Percentiles rank a stretch among this genome's conserved stretches.
These are phyloP conservation scores for Toxotes lorentzi DNA, from an alignment of 2,797 vertebrate genomes.

Conservation along the genomic window DNA sequence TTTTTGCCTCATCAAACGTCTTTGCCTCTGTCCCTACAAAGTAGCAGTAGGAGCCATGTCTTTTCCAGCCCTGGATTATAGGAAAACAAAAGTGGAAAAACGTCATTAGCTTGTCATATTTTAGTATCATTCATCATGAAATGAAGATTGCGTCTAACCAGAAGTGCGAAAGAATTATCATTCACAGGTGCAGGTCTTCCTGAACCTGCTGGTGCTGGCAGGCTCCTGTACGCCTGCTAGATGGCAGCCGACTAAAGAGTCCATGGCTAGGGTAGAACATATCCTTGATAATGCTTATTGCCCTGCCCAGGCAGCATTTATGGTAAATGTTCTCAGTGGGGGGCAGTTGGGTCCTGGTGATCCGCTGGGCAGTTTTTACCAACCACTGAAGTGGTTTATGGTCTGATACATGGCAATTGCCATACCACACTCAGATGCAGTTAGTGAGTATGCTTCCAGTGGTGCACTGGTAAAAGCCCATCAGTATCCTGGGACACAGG, in stretches of 20 bases:
- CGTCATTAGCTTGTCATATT: background rate
- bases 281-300: background rate
- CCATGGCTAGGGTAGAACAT: background rate
- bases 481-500: too few relatives aligned
- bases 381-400: too few relatives aligned
- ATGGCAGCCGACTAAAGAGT: background rate
- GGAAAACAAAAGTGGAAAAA: constrained; percentile 7
- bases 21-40: constrained; percentile 86
- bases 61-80: constrained; percentile 90
- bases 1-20: constrained; percentile 90
- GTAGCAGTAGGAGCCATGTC: constrained; percentile 92
- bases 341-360: background rate
- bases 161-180: too few relatives aligned
- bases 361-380: too few relatives aligned
- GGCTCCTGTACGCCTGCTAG: background rate
- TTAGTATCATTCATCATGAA: background rate
- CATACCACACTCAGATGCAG: too few relatives aligned
- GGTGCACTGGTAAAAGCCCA: too few relatives aligned
- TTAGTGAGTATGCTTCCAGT: too few relatives aligned
- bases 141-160: too few relatives aligned
- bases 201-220: background rate
- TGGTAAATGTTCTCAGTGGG: background rate
- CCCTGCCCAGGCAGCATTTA: background rate
- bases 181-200: too few relatives aligned
- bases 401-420: too few relatives aligned